Base-by-base conservation (phyloP, 30 jellyfish, hydroid and myxozoan genomes). In the Pseudorhiza aurosa region DNA sequence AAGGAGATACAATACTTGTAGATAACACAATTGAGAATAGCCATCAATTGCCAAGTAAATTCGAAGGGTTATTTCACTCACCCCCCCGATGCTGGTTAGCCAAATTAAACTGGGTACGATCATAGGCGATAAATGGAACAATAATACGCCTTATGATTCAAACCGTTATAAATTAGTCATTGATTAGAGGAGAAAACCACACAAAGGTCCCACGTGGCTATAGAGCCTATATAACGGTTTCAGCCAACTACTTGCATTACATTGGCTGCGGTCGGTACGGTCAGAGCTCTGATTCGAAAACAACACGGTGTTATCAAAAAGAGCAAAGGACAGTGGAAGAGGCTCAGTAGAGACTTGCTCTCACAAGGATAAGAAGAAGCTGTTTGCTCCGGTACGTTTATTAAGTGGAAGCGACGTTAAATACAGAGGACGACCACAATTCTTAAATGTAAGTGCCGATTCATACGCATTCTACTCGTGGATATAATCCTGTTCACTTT, bases 201-300 rank as follows among this genome's bases (percentile, higher is more conserved):
- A 77, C 89, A 60, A 77, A 59, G 39, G 89, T 49, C 43, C 68
- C 89, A 77, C 89, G 89, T 76, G 89, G 89, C 89, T 77, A 77
- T 77, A 77, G 63, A 77, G 46, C 76, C 81, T 60, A 50, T 77
- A 53, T 77, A 77, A 77, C 89, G 89, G 89, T 59, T 53, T 40
- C 24, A 22, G 15, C 36, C 50, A 49, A 6, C 50, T 55, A 77
- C 82, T 77, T 77, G 35, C 39, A 22, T 62, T 77, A 77, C 81
- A 59, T 63, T 10, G 70, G 68, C 82, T 77, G 89, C 58, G 89
- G 89, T 77, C 35, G 33, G 32, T 2, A 4, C 24, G 77, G 53
- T 44, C 59, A 64, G 77, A 17, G n/a, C 62, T 35, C 77, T 64
- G 77, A 40, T 22, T 64, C 37, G 56, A 64, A 64, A 64, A 64